Base-by-base conservation (phyloP, 2,797 vertebrate genomes). In the Phrynocephalus guinanensis region DNA sequence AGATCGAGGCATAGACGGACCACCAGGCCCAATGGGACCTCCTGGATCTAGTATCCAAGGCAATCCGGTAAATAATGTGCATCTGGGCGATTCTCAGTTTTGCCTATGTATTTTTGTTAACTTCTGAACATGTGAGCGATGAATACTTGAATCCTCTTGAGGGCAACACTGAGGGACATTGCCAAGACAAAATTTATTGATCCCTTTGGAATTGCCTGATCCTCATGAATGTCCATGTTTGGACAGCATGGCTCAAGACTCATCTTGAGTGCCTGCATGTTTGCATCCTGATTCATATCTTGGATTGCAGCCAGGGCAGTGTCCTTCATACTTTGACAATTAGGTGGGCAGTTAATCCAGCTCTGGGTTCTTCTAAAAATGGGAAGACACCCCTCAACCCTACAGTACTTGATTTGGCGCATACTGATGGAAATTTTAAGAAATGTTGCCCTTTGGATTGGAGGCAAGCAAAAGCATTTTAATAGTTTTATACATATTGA, bases 31-130 rank as follows among this genome's bases (percentile, higher is more conserved):
- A 71, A n/a, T 88, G 28, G 98, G 98, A 33, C 87, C 84, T 63
- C 96, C 97, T 71, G 98, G 98, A 92, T 28, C 83, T 6, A 97
- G 98, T 89, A 94, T 90, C 93, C 97, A 96, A 95, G 98, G 98
- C 89, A 97, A 97, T 90, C 98, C 96, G 96, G 98, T 98, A 92
- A 91, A 28, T 63, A 63, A 63, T 77, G 4, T 63, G 2, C 66
- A 80, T 83, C 81, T 38, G 6, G 18, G 33, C 81, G 5, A 44
- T 11, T 28, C 16, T 26, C 48, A 52, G 18, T 73, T 80, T 79
- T 73, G 68, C 33, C 76, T 6, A 60, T 3, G 18, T 44, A 28
- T 30, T 48, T 52, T 76, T 26, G 52, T 56, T 86, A 7, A 15
- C 15, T 75, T 87, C 50, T 84, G 13, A 13, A 44, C 67, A 81